Evolutionary conservation across 2,888 invertebrate species (phyloP), one percentile per base, ranked within the genome.

Genomic region (Amiota communis): DNA sequence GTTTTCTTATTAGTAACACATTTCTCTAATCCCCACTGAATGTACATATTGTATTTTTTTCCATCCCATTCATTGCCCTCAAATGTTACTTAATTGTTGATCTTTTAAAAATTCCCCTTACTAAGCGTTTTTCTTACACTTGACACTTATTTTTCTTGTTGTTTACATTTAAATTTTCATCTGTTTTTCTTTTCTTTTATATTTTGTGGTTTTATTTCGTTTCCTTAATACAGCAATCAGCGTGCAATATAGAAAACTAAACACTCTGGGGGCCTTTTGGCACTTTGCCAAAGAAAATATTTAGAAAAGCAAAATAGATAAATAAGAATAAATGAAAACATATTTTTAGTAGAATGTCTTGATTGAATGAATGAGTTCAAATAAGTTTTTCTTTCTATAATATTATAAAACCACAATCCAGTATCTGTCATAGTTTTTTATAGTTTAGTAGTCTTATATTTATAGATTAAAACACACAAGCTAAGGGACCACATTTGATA

Each of bases 181-280:
- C 17, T 11, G 23, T 23, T 36, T 6, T 36, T 36, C 3, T 36
- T 36, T 13, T 59, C 10, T 15, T 9, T 59, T 10, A n/a, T 20
- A 1, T 57, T 57, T 17, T 57, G n/a, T 57, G 2, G 1, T n/a
- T 15, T 59, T 59, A 1, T 12, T 17, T 59, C 9, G 11, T 59
- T 17, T 59, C 9, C 2, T 59, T 17, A 56, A 65, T 67, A 17
- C 57, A 49, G 51, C 49, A 17, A 67, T 67, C 51, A 67, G n/a
- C 20, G 20, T 51, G 67, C 67, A 12, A 67, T 51, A 67, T 67
- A 23, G 51, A 67, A 67, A 67, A 67, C 67, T 67, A 51, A 67
- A 51, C 67, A 67, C 67, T 51, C 67, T 49, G 67, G 67, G 67
- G 67, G 67, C 67, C 67, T 67, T 13, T 67, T 51, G 67, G 67